Evolutionary conservation across 2,888 invertebrate genomes (phyloP).

Genomic region (Lingula anatina): DNA sequence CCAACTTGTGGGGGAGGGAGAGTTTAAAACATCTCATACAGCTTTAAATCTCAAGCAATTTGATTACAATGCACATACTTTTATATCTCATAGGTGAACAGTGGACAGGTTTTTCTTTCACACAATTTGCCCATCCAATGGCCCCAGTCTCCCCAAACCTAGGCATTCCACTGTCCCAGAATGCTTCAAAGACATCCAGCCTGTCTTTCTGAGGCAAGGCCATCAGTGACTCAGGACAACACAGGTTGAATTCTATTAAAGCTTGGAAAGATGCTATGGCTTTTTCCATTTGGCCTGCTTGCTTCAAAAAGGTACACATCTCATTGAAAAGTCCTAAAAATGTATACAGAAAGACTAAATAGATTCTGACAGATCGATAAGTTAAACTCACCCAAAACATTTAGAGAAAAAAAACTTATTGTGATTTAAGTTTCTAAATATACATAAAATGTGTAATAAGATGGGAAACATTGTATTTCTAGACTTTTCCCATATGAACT

Average conservation of each 20-base stretch:
- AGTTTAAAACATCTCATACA: too few species aligned
- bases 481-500: too few species aligned
- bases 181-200: constrained; percentile 46
- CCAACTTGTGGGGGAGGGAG: too few species aligned
- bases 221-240: constrained; percentile 30
- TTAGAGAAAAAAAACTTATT: constrained; percentile 2
- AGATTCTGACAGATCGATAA: not conserved
- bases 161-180: constrained; percentile 52
- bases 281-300: constrained; percentile 51
- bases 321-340: constrained; percentile 45
- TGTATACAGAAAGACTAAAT: too few species aligned
- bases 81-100: too few species aligned
- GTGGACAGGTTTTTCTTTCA: too few species aligned
- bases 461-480: too few species aligned
- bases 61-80: constrained; percentile 2
- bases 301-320: constrained; percentile 44
- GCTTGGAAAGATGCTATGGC: constrained; percentile 52
- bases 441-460: not conserved
- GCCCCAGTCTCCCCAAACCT: constrained; percentile 50
- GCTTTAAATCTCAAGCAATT: not conserved
- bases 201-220: constrained; percentile 24
- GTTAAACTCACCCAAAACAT: constrained; percentile 2
- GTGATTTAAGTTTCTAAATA: constrained; percentile 1
- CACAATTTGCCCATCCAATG: constrained; percentile 45
- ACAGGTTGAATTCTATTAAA: constrained; percentile 52